Evolutionary conservation across 2,888 invertebrate species (phyloP).

Genomic region (Drosophila nr. perissopoda): DNA sequence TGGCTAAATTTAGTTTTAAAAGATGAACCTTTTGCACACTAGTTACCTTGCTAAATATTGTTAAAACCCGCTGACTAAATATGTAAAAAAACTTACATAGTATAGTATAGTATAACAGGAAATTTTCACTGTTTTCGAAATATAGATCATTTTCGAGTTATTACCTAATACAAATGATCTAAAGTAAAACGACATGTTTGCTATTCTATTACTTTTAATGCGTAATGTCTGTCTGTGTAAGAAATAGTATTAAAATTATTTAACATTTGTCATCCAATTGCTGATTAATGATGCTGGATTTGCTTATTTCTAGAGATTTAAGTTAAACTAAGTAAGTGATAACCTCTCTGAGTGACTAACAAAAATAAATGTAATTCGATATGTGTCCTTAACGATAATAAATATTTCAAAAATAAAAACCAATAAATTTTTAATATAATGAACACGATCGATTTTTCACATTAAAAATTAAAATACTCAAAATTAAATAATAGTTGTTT

Average conservation of each 20-base stretch:
- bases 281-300: neutral
- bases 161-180: neutral
- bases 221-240: constrained; percentile 4
- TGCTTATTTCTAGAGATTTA: neutral
- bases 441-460: neutral
- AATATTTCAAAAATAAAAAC: neutral
- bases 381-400: neutral
- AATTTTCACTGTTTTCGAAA: constrained; percentile 17
- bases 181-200: neutral
- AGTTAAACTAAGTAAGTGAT: neutral
- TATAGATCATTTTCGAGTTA: constrained; percentile 18
- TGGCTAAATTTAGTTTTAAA: constrained; percentile 59
- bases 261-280: neutral
- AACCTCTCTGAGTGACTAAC: neutral
- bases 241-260: neutral
- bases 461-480: neutral
- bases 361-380: neutral
- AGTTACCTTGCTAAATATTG: constrained; percentile 42
- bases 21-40: constrained; percentile 41
- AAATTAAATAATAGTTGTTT: neutral
- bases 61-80: constrained; percentile 35
- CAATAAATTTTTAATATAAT: neutral
- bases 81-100: constrained; percentile 21
- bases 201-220: neutral
- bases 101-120: constrained; percentile 13